These are phyloP conservation scores for Saguinus midas DNA, from an alignment of 2,113 vertebrate genomes.

Conservation along the genomic window DNA sequence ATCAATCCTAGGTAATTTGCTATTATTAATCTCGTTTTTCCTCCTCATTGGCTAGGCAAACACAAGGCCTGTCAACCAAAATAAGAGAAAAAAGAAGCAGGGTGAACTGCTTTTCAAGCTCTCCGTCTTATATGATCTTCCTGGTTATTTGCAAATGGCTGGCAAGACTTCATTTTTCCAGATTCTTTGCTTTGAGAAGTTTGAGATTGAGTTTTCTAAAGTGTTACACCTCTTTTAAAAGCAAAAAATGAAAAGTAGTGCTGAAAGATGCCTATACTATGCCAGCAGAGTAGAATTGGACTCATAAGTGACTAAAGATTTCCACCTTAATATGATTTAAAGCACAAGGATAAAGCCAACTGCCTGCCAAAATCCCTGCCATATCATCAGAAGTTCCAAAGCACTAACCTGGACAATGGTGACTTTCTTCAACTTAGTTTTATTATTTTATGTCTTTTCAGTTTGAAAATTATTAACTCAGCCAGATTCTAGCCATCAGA, in stretches of 20 bases:
- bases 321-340: slow-evolving; percentile 16
- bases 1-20: background rate
- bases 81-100: background rate
- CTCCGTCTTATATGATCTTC: background rate
- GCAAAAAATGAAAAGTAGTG: background rate
- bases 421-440: background rate
- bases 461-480: slow-evolving; percentile 1
- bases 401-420: background rate
- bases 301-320: background rate
- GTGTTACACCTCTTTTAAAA: slow-evolving; percentile 19
- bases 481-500: background rate
- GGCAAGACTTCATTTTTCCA: background rate
- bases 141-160: background rate
- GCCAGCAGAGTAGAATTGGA: background rate
- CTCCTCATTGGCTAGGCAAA: background rate
- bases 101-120: background rate
- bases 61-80: background rate
- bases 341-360: background rate
- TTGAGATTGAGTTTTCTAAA: slow-evolving; percentile 10
- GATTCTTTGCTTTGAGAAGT: background rate
- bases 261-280: background rate
- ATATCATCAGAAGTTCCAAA: background rate
- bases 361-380: background rate
- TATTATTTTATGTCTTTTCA: background rate
- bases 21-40: background rate